Conservation (phyloP, 2,113 vertebrate species). For the Arizona elegans region DNA sequence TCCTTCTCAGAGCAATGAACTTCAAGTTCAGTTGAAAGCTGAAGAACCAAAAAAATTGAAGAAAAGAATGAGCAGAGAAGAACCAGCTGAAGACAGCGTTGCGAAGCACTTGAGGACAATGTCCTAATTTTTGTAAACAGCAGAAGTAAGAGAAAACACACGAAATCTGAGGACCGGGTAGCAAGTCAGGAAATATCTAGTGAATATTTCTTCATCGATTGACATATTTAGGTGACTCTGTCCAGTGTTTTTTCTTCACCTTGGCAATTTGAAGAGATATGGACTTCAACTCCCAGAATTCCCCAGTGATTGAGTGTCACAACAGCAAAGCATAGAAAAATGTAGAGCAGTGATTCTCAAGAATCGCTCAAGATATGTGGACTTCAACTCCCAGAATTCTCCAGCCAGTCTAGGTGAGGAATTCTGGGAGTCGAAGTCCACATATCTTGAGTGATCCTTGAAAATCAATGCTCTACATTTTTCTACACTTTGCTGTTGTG, state of each 20-base stretch:
- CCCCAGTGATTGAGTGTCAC: no score
- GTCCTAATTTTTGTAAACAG: neutral
- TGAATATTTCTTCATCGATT: neutral
- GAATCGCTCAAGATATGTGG: no score
- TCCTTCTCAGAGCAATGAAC: neutral
- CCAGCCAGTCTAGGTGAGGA: no score
- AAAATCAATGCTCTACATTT: neutral
- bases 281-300: neutral
- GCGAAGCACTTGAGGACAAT: slow-evolving; percentile 2
- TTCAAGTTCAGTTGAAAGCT: neutral
- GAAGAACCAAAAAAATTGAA: neutral
- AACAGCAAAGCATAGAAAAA: no score
- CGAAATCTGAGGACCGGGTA: neutral
- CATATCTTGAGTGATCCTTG: neutral
- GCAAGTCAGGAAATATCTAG: neutral
- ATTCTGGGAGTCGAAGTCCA: no score
- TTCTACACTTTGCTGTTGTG: neutral
- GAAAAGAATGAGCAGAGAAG: neutral
- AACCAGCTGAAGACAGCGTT: neutral
- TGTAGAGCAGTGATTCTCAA: no score
- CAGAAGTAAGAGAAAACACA: neutral
- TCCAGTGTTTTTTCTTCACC: neutral
- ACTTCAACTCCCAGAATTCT: no score
- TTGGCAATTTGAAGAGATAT: neutral
- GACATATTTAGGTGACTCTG: neutral